Base-by-base conservation (phyloP, 2,888 invertebrate genomes). In the Parapristionchus giblindavisi region DNA sequence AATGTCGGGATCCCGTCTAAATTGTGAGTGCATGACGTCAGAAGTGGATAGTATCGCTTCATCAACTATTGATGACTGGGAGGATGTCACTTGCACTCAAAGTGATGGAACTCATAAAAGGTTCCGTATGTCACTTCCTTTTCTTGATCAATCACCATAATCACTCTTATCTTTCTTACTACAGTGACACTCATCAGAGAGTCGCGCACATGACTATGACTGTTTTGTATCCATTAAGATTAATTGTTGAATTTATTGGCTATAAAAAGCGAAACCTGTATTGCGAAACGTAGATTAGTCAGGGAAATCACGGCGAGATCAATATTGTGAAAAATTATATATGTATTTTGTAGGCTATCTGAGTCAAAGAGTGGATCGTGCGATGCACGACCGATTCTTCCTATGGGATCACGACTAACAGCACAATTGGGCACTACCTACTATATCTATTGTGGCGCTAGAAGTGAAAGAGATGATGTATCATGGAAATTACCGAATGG, bases 11-110 rank as follows among this genome's bases (percentile, higher is more conserved):
- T 43, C 48, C 32, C 27, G 21, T 2, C 61, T 61, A 32, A 73
- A 61, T 51, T 73, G 73, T 51, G 73, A 73, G 38, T 73, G 73
- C 24, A 73, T 73, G 73, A 36, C 38, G 51, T 32, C 60, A 8
- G 73, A 73, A 51, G 73, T 61, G 21, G 73, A 73, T 51, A 61
- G 61, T 34, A 73, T 73, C 27, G 43, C 73, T 8, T 60, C 73
- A 3, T 52, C 48, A 0, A 73, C 73, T 0, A 73, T 73, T 34
- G 73, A 61, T 38, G 73, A 73, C 51, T 73, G 73, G 73, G 73
- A 73, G 4, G 61, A 51, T 5, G 60, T 73, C 8, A 43, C 36
- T 0, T 73, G 73, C 27, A 29, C n/a, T 2, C 32, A 21, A 1
- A 24, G 17, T 4, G 73, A 73, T 17, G 34, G 34, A 3, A 52